Evolutionary conservation across 2,113 vertebrate species (phyloP).

Genomic region (Clarias magur): DNA sequence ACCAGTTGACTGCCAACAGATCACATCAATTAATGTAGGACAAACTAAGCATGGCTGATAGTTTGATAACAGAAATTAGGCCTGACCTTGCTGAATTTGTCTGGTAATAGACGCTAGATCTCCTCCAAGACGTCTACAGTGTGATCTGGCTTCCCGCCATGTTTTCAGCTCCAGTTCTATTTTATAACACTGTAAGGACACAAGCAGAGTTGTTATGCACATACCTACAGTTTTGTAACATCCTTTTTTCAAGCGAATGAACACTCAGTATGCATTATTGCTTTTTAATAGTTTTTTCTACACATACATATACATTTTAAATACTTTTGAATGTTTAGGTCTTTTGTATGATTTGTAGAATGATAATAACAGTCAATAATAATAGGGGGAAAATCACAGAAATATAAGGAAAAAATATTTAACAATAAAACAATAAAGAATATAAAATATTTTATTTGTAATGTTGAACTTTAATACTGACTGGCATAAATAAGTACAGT

Average conservation of each 20-base stretch:
- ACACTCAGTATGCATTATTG: neutral
- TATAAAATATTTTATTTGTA: neutral
- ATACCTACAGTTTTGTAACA: neutral
- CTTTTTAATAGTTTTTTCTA: neutral
- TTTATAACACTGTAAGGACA: constrained; percentile 80
- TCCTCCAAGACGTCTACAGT: constrained; percentile 75
- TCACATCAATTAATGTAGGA: neutral
- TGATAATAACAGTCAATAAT: neutral
- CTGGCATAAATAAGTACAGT: neutral
- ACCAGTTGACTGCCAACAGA: neutral
- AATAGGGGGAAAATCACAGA: neutral
- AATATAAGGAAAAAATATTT: neutral
- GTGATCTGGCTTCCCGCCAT: constrained; percentile 79
- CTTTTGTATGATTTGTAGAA: neutral
- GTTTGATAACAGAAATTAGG: neutral
- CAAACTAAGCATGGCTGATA: neutral
- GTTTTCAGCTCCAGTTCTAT: constrained; percentile 64
- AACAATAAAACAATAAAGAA: neutral
- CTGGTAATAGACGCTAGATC: constrained; percentile 78
- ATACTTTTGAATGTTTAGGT: neutral
- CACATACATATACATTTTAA: neutral
- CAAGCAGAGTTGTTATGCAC: neutral
- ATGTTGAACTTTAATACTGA: neutral
- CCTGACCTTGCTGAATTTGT: constrained; percentile 82
- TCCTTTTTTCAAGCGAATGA: neutral